Evolutionary conservation across 2,888 invertebrate genomes (phyloP).

Genomic region (Bombylius discolor): DNA sequence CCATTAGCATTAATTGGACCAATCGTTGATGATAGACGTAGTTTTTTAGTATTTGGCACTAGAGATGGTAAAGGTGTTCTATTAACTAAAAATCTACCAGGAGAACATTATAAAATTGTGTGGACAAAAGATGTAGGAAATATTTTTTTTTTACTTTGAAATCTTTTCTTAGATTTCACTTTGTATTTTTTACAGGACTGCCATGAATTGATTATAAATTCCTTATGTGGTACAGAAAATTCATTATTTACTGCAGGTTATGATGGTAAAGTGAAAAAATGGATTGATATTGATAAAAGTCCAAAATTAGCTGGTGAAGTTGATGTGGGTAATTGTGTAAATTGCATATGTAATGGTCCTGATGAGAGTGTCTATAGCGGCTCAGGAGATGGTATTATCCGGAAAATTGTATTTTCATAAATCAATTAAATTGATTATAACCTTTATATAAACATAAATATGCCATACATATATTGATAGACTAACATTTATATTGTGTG

Average conservation of each 20-base stretch:
- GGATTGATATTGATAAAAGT: slow-evolving; percentile 24
- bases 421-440: no score
- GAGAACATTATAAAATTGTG: slow-evolving; percentile 23
- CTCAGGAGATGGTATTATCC: slow-evolving; percentile 26
- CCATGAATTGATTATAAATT: slow-evolving; percentile 34
- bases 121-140: slow-evolving; percentile 20
- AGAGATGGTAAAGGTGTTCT: slow-evolving; percentile 24
- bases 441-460: no score
- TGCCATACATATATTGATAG: no score
- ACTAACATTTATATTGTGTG: no score
- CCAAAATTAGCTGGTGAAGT: slow-evolving; percentile 26
- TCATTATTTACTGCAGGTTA: slow-evolving; percentile 31
- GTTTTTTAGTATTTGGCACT: slow-evolving; percentile 30
- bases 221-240: slow-evolving; percentile 26
- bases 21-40: slow-evolving; percentile 21
- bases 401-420: not conserved
- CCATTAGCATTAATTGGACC: slow-evolving; percentile 31
- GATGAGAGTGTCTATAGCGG: slow-evolving; percentile 25
- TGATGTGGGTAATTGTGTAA: slow-evolving; percentile 28
- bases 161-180: not conserved
- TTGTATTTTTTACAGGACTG: slow-evolving; percentile 23
- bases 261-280: slow-evolving; percentile 34
- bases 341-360: slow-evolving; percentile 24
- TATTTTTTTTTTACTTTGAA: not conserved
- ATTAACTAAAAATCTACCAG: slow-evolving; percentile 25